Base-by-base conservation (phyloP, 2,888 invertebrate species). In the Macaria liturata region DNA sequence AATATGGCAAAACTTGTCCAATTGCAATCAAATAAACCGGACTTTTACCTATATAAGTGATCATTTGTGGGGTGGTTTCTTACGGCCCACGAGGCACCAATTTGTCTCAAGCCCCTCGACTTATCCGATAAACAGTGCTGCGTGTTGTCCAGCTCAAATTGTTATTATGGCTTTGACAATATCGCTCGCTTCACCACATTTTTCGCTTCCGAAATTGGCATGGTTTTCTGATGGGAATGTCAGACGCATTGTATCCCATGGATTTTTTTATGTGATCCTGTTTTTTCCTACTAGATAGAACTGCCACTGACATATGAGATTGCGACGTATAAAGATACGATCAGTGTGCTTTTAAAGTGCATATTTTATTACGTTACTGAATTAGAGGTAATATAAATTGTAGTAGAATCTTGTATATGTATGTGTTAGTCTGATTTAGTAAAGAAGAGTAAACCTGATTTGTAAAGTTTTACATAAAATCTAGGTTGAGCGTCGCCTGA, bases 61-160 rank as follows among this genome's bases (percentile, higher is more conserved):
- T 57, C 54, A 54, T 57, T 54, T 49, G 50, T 54, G 59, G 59
- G 57, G 54, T 54, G 60, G 44, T 58, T 62, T 52, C 57, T 57
- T 49, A 61, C 51, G 45, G 46, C 67, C 57, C 46, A 59, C 57
- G 49, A 57, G 64, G 56, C 55, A 62, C 60, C 60, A 64, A 67
- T 67, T 69, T 64, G 64, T 60, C 61, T 60, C 46, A 52, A 65
- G 61, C 65, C 58, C 60, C 60, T 58, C 63, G 49, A 60, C 58
- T 64, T 65, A 61, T 61, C 61, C 61, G 62, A 70, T 75, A 73
- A 72, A 66, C 70, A 64, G 65, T 65, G 61, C 66, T 66, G 61
- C 65, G 62, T 53, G 59, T 57, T 64, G 61, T 64, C 68, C 62
- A 60, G 64, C 65, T 52, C 64, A 64, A 64, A 66, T 61, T 61